These are phyloP conservation scores for Ophion costatus DNA, from an alignment of 2,888 invertebrate species.

Conservation along the genomic window DNA sequence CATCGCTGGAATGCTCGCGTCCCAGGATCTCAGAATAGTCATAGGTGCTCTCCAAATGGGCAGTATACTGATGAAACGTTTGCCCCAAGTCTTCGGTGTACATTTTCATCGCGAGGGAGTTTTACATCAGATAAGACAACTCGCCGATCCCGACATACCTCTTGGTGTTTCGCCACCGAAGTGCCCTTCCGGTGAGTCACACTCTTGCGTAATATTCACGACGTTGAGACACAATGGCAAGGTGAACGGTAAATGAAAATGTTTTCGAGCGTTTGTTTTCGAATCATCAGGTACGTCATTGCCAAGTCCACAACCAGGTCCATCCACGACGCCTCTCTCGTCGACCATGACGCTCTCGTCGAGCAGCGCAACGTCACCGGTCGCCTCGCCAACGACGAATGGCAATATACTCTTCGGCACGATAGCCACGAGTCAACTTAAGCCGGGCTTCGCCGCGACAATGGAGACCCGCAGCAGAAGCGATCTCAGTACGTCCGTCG, in stretches of 20 bases:
- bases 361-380: conserved; percentile 81
- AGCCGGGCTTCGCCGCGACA: conserved; percentile 80
- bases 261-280: conserved; percentile 12
- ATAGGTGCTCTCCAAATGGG: conserved; percentile 99
- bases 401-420: conserved; percentile 82
- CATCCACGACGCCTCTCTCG: conserved; percentile 81
- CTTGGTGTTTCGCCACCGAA: conserved; percentile 84
- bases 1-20: conserved; percentile 99
- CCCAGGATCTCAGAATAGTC: conserved; percentile 97
- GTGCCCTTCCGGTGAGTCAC: conserved; percentile 81
- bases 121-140: conserved; percentile 93
- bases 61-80: conserved; percentile 97
- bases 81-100: conserved; percentile 97
- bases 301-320: conserved; percentile 83
- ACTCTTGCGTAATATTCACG: background rate
- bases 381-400: conserved; percentile 82
- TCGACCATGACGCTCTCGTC: conserved; percentile 81
- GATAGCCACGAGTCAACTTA: conserved; percentile 81
- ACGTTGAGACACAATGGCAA: background rate
- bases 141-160: conserved; percentile 89
- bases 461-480: conserved; percentile 80
- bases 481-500: conserved; percentile 77
- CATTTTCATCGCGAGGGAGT: conserved; percentile 99
- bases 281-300: conserved; percentile 78
- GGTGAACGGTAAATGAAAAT: background rate